Percentiles rank a stretch among this genome's conserved stretches.
These are phyloP conservation scores for Parnassius mnemosyne DNA, from an alignment of 2,888 invertebrate genomes.

Conservation along the genomic window DNA sequence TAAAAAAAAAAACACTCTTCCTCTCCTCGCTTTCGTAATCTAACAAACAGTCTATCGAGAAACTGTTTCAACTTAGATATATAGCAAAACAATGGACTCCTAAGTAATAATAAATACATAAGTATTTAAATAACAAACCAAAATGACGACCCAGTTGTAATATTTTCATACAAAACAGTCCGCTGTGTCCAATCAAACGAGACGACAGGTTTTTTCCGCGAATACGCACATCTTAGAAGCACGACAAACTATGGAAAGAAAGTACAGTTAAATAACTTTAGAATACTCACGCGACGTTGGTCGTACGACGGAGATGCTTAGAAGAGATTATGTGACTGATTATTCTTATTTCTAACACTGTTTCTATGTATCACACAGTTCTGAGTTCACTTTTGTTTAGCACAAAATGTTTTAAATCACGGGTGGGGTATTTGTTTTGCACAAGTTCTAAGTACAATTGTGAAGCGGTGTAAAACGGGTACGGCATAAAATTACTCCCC, in stretches of 20 bases:
- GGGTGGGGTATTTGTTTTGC: constrained; percentile 43
- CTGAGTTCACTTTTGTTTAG: constrained; percentile 50
- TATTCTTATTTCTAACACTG: constrained; percentile 43
- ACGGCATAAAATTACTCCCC: constrained; percentile 26
- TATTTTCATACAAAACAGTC: constrained; percentile 41
- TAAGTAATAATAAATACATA: neutral
- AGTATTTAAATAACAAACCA: constrained; percentile 1
- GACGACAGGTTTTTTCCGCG: constrained; percentile 63
- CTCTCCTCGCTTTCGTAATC: constrained; percentile 19
- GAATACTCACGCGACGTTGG: constrained; percentile 63
- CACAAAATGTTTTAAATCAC: constrained; percentile 54
- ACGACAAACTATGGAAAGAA: constrained; percentile 58
- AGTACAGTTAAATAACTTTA: constrained; percentile 72
- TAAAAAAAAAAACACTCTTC: constrained; percentile 19
- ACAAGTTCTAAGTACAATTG: constrained; percentile 51
- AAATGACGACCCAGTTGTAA: constrained; percentile 48
- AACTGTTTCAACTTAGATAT: neutral
- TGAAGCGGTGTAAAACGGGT: constrained; percentile 40
- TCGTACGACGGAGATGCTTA: constrained; percentile 50
- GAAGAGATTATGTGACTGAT: constrained; percentile 45
- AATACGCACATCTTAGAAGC: constrained; percentile 52
- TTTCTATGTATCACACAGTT: constrained; percentile 43
- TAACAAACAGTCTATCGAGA: constrained; percentile 13
- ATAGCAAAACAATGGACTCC: neutral
- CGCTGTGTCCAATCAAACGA: constrained; percentile 44